Conservation (phyloP, 2,113 vertebrate genomes). For the Pycnonotus jocosus region DNA sequence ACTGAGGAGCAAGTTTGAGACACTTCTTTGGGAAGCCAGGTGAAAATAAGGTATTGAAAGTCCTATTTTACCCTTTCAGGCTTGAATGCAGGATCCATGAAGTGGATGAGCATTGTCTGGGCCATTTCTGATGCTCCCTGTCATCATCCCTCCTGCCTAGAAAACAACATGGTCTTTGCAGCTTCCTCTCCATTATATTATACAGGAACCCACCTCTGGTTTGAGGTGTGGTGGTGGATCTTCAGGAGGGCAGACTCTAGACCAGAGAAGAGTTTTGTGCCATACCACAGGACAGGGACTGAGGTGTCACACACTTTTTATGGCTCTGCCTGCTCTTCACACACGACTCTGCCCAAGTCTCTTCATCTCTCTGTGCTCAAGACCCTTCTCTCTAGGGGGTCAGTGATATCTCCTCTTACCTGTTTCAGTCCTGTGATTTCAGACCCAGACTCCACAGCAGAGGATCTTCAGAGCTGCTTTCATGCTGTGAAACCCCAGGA, state of each 20-base stretch:
- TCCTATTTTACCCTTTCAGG: not conserved
- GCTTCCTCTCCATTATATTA: not conserved
- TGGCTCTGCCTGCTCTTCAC: not conserved
- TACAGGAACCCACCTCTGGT: not conserved
- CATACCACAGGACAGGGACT: not conserved
- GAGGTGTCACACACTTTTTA: not conserved
- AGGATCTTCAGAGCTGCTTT: not conserved
- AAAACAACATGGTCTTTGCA: rapidly evolving
- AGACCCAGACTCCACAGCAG: no score
- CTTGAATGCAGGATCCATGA: not conserved
- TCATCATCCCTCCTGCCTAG: not conserved
- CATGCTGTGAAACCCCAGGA: not conserved
- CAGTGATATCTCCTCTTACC: not conserved
- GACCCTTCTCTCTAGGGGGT: rapidly evolving
- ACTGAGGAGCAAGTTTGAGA: not conserved
- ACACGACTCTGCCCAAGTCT: not conserved
- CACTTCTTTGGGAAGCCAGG: not conserved
- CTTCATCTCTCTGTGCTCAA: not conserved
- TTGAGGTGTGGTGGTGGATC: not conserved
- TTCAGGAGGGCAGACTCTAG: not conserved
- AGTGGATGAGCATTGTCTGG: not conserved
- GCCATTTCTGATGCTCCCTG: not conserved
- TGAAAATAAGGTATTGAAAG: not conserved
- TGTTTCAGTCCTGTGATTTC: not conserved
- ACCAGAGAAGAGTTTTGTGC: not conserved